These are phyloP conservation scores for Lasioglossum baleicum DNA, from an alignment of 1,140 invertebrate genomes.

Conservation along the genomic window DNA sequence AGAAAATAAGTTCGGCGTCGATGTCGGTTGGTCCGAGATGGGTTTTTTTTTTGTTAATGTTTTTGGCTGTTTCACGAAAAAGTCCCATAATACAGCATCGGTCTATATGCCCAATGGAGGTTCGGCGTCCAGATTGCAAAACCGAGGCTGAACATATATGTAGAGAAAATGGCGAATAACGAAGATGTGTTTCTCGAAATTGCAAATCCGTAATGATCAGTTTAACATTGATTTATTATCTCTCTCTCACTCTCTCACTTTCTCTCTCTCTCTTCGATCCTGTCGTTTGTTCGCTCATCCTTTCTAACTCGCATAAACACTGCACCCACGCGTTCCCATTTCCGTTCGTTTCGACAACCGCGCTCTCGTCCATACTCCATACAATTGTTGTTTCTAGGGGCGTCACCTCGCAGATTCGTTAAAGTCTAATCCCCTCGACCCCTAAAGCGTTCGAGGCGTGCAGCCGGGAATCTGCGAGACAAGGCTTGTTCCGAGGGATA, in stretches of 20 bases:
- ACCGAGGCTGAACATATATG: conserved; percentile 68
- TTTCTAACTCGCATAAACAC: conserved; percentile 26
- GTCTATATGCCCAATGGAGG: conserved; percentile 23
- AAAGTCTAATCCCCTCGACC: conserved; percentile 50
- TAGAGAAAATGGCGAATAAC: conserved; percentile 66
- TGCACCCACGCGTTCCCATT: conserved; percentile 29
- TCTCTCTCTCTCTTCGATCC: neutral
- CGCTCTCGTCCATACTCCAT: conserved; percentile 36
- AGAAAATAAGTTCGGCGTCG: conserved; percentile 5
- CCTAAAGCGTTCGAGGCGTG: conserved; percentile 52
- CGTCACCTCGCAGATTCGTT: conserved; percentile 78
- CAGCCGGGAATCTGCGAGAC: conserved; percentile 74
- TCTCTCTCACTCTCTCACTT: conserved; percentile 4
- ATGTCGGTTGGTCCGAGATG: neutral
- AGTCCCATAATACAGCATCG: neutral
- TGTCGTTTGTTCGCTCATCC: conserved; percentile 32
- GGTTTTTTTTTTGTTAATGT: neutral
- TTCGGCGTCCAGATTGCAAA: conserved; percentile 41
- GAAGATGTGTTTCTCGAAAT: conserved; percentile 65
- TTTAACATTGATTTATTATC: conserved; percentile 73
- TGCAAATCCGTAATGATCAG: conserved; percentile 63
- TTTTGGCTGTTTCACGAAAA: neutral
- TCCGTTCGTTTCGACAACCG: conserved; percentile 22
- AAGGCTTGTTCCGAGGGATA: conserved; percentile 69
- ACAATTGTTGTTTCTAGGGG: conserved; percentile 44